These are phyloP conservation scores for Melanargia galathea DNA, from an alignment of 2,888 invertebrate genomes.

Conservation along the genomic window DNA sequence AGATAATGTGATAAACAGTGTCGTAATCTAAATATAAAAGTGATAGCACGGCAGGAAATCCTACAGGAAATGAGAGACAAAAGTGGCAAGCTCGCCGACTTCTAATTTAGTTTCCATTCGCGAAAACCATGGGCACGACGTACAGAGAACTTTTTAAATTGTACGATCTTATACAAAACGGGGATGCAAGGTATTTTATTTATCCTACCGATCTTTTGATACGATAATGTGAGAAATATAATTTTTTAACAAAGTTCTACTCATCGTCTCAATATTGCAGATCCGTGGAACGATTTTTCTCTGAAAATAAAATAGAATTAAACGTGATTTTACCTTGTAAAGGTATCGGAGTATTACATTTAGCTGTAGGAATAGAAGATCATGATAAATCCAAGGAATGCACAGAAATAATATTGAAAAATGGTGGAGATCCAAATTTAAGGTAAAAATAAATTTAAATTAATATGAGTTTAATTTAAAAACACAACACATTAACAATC, in stretches of 20 bases:
- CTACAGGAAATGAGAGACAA: conserved; percentile 69
- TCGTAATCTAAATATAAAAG: conserved; percentile 50
- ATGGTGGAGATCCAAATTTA: conserved; percentile 88
- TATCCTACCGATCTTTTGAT: too few species aligned
- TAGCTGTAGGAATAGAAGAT: conserved; percentile 88
- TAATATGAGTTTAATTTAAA: too few species aligned
- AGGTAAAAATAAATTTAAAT: conserved; percentile 64
- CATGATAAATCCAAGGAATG: conserved; percentile 84
- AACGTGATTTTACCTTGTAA: conserved; percentile 86
- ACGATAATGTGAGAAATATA: neutral
- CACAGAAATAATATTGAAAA: conserved; percentile 85
- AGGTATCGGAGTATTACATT: conserved; percentile 89
- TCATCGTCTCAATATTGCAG: conserved; percentile 56
- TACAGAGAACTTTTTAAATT: conserved; percentile 78
- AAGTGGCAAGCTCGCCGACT: conserved; percentile 60
- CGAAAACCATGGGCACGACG: conserved; percentile 66
- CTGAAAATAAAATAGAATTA: conserved; percentile 81
- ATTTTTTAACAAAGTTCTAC: conserved; percentile 21
- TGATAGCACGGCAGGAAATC: conserved; percentile 61
- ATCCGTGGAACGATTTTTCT: conserved; percentile 67
- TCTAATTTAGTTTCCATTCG: conserved; percentile 52
- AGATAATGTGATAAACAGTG: conserved; percentile 31
- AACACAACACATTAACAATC: too few species aligned
- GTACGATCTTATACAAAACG: conserved; percentile 85
- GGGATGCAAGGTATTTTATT: conserved; percentile 78